Evolutionary conservation across 2,113 vertebrate genomes (phyloP).

Genomic region (Neolamprologus cancellatus): DNA sequence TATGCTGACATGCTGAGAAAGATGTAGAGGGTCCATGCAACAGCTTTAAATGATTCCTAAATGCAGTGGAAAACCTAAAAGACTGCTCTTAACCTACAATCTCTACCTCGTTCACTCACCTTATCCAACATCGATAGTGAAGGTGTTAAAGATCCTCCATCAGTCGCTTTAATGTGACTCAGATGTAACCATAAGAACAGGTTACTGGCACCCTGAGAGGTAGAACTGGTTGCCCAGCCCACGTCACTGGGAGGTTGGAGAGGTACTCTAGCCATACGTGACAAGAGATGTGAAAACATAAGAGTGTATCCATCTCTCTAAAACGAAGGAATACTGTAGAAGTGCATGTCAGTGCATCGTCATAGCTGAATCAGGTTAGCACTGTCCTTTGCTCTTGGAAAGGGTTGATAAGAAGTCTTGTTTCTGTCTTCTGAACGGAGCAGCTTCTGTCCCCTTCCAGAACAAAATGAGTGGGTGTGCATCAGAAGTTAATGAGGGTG

Average conservation of each 20-base stretch:
- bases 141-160: background rate
- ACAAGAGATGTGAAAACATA: background rate
- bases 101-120: background rate
- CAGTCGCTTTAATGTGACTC: background rate
- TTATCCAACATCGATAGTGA: background rate
- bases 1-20: background rate
- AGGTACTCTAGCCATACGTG: background rate
- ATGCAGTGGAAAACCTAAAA: background rate
- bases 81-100: background rate
- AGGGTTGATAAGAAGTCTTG: background rate
- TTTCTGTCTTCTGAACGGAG: background rate
- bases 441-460: background rate
- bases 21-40: fast-evolving
- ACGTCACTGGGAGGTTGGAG: background rate
- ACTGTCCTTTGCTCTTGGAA: background rate
- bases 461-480: background rate
- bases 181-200: background rate
- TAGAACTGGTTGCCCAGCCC: background rate
- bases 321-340: background rate
- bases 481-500: background rate
- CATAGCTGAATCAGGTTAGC: background rate
- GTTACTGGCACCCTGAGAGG: background rate
- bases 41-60: background rate
- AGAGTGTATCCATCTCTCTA: background rate
- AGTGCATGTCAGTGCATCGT: background rate